Conservation (phyloP, 2,888 invertebrate species). For the Pollenia griseotomentosa region DNA sequence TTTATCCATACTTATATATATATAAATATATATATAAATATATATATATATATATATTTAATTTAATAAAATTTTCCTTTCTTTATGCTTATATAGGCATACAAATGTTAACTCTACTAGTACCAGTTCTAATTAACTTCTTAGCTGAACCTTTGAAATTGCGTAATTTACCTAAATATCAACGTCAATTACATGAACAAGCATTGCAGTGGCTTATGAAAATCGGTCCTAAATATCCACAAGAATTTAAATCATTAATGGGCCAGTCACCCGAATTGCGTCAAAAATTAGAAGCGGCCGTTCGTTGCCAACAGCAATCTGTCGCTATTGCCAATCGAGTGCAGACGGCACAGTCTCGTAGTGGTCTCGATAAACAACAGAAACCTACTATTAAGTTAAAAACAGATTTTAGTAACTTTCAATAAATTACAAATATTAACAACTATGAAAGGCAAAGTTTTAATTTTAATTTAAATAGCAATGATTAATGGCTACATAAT, state of each 20-base stretch:
- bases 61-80: neutral
- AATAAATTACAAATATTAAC: constrained; percentile 83
- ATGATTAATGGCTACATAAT: constrained; percentile 28
- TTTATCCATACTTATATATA: too few relatives aligned
- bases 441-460: constrained; percentile 42
- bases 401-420: constrained; percentile 96
- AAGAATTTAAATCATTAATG: constrained; percentile 97
- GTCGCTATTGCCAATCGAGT: constrained; percentile 84
- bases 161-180: constrained; percentile 87
- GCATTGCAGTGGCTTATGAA: constrained; percentile 95
- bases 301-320: constrained; percentile 89
- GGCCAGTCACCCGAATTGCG: constrained; percentile 92
- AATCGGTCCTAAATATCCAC: constrained; percentile 96
- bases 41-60: neutral
- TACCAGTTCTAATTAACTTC: constrained; percentile 95
- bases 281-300: constrained; percentile 92
- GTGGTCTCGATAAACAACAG: constrained; percentile 82
- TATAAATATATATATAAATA: too few relatives aligned
- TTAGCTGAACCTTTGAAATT: constrained; percentile 89
- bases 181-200: constrained; percentile 92
- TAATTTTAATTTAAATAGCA: constrained; percentile 40
- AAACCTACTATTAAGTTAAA: constrained; percentile 94
- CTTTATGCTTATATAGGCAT: constrained; percentile 87
- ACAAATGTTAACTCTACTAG: constrained; percentile 94
- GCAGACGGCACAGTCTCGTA: constrained; percentile 84